Evolutionary conservation across 2,113 vertebrate species (phyloP), one percentile per base, ranked within the genome.

Genomic region (Anolis sagrei): DNA sequence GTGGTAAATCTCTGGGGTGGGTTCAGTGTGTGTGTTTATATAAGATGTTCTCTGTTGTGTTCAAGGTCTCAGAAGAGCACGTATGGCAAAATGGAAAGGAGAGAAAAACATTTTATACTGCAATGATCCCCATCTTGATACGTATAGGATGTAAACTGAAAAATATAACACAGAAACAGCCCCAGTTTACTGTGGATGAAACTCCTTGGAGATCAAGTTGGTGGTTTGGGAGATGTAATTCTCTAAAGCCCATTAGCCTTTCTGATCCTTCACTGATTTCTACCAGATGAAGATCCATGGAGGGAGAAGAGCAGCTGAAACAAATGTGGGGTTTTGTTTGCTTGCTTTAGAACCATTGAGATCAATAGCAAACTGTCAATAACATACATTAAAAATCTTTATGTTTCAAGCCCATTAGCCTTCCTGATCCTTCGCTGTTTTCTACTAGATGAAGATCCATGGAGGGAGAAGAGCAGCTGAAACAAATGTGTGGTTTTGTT

Each of bases 131-230:
- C 49, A 48, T 3, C 85, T 86, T 34, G 0, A 18, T 80, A 86
- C 44, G 34, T 78, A 3, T 3, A 79, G 29, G 2, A 32, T 84
- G n/a, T 8, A 8, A 19, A 32, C 23, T 7, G 6, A 75, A 7
- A 19, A 36, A n/a, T 75, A 9, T 83, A 29, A 82, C 79, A 16
- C 5, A 75, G 21, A 82, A 68, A 2, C 32, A 76, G 49, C 2
- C 19, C 76, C 80, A 85, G 10, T 8, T 39, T 32, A 49, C 32
- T 21, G 49, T 27, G 34, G 9, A 7, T 0, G 66, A 90, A 70
- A 78, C 62, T 89, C 87, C 6, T 34, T 87, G 32, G 86, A 61
- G 32, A 58, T 72, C 66, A 75, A 76, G 72, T 5, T 86, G 77
- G 62, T 68, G 18, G 6, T 51, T 61, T 81, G 81, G 74, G 21